These are phyloP conservation scores for Plagiodera versicolora DNA, from an alignment of 2,888 invertebrate species.

Conservation along the genomic window DNA sequence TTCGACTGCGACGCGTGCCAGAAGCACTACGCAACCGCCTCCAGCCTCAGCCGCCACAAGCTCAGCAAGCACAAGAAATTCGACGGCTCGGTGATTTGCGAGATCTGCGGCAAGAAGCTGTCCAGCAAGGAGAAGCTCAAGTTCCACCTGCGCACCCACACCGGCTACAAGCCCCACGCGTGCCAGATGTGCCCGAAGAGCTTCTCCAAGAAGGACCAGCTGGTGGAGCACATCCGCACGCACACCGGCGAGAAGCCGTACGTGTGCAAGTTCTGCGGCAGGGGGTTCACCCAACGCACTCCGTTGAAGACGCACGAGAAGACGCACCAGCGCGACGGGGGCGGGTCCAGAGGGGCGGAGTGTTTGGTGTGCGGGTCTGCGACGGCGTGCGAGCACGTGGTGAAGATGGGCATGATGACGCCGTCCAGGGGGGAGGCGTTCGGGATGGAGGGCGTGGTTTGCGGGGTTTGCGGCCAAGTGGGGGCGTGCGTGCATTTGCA, in stretches of 20 bases:
- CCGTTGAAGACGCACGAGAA: slow-evolving; percentile 64
- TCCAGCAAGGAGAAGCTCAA: slow-evolving; percentile 51
- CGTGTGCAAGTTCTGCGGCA: slow-evolving; percentile 46
- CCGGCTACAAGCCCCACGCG: slow-evolving; percentile 55
- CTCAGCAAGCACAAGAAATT: slow-evolving; percentile 46
- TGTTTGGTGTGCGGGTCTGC: slow-evolving; percentile 21
- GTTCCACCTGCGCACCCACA: slow-evolving; percentile 49
- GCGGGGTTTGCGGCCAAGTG: slow-evolving; percentile 19
- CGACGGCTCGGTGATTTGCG: slow-evolving; percentile 59
- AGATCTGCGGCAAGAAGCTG: slow-evolving; percentile 60
- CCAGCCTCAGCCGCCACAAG: slow-evolving; percentile 46
- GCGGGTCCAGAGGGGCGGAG: slow-evolving; percentile 53
- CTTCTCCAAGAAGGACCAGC: slow-evolving; percentile 55
- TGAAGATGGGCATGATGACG: slow-evolving; percentile 26
- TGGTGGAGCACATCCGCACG: slow-evolving; percentile 46
- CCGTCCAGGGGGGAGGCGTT: slow-evolving; percentile 16
- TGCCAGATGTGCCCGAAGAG: slow-evolving; percentile 56
- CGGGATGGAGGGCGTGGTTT: slow-evolving; percentile 14
- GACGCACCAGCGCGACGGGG: slow-evolving; percentile 63
- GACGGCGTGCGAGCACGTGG: slow-evolving; percentile 20
- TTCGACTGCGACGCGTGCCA: slow-evolving; percentile 51
- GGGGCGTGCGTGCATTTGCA: slow-evolving; percentile 21
- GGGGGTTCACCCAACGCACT: slow-evolving; percentile 58
- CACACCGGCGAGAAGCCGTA: slow-evolving; percentile 51
- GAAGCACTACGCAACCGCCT: slow-evolving; percentile 49